A percentile compares a stretch with the other conserved stretches of the same genome.
phyloP scores from a whole-genome alignment of 2,888 invertebrate genomes.

The Lydus trimaculatus region DNA sequence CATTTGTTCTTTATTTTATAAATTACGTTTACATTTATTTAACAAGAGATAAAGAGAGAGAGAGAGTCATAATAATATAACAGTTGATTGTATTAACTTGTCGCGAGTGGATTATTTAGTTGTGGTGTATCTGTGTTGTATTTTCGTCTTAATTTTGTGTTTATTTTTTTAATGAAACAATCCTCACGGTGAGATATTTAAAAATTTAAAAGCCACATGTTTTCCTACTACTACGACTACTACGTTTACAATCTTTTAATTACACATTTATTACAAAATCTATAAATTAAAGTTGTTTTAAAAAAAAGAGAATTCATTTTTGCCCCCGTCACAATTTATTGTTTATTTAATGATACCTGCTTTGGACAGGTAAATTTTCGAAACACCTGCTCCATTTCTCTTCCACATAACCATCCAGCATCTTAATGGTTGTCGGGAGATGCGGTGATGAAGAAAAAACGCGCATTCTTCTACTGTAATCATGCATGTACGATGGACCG shows the following conservation, averaged over 20 bases:
- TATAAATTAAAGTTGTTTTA: too few relatives aligned
- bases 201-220: neutral
- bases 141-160: neutral
- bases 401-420: neutral
- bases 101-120: neutral
- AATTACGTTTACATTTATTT: neutral
- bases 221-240: too few relatives aligned
- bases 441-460: neutral
- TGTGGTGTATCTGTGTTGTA: neutral
- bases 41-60: neutral
- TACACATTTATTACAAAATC: too few relatives aligned
- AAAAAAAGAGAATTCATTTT: too few relatives aligned
- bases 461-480: neutral
- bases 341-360: neutral
- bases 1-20: neutral
- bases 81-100: neutral
- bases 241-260: too few relatives aligned
- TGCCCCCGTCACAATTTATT: too few relatives aligned
- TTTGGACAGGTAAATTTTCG: neutral
- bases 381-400: conserved; percentile 1
- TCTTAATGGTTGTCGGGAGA: neutral
- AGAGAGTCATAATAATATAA: too few relatives aligned
- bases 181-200: neutral
- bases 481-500: too few relatives aligned
- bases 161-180: too few relatives aligned